Conservation (phyloP, 2,113 vertebrate genomes). For the Mustela nigripes region DNA sequence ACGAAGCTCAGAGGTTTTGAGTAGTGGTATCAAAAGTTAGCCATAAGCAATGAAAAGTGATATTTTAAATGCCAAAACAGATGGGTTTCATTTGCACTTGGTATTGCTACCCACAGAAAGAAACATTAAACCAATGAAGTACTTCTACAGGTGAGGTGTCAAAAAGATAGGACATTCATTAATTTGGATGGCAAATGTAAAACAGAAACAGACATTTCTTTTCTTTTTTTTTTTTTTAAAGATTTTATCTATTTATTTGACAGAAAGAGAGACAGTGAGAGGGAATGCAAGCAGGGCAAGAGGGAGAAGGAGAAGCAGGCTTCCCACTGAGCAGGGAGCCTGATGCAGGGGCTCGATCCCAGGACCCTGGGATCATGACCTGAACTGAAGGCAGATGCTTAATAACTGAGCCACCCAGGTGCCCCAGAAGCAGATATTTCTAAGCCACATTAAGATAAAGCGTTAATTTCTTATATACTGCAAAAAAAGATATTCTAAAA, state of each 20-base stretch:
- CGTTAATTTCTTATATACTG: background rate
- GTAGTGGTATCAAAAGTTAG: background rate
- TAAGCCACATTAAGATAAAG: background rate
- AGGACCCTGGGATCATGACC: too few relatives aligned
- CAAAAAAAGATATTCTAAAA: background rate
- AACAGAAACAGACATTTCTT: background rate
- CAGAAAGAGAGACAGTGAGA: too few relatives aligned
- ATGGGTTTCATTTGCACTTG: background rate
- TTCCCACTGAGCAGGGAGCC: too few relatives aligned
- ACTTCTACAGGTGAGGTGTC: background rate
- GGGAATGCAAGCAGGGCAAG: too few relatives aligned
- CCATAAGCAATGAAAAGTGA: background rate
- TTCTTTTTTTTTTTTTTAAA: too few relatives aligned
- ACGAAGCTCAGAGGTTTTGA: conserved; percentile 29
- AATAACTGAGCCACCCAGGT: too few relatives aligned
- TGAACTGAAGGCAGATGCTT: too few relatives aligned
- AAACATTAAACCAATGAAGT: conserved; percentile 28
- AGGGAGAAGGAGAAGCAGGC: too few relatives aligned
- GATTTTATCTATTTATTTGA: too few relatives aligned
- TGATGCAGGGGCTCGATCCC: too few relatives aligned
- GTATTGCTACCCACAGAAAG: background rate
- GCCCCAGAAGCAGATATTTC: background rate
- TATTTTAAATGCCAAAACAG: conserved; percentile 20
- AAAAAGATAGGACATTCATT: conserved; percentile 11
- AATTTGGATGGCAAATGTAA: background rate